Conservation (phyloP, 2,797 vertebrate genomes). For the Smutsia temminckii region DNA sequence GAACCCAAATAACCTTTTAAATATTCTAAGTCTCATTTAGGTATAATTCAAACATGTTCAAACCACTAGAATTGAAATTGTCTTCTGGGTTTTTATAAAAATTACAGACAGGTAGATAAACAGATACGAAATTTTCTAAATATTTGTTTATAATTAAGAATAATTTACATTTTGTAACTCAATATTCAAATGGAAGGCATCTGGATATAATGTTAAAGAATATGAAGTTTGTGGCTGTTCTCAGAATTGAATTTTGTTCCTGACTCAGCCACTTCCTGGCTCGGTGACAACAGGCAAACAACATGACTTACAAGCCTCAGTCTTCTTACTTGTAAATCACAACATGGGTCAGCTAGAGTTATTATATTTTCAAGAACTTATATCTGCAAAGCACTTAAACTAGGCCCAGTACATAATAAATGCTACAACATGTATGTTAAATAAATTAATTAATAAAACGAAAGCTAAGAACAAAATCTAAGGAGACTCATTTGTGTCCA, state of each 20-base stretch:
- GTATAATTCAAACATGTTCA: neutral
- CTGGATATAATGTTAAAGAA: neutral
- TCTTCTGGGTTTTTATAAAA: neutral
- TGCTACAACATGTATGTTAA: neutral
- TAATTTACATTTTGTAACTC: neutral
- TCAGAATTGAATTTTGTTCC: neutral
- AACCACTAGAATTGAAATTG: constrained; percentile 5
- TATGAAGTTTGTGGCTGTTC: neutral
- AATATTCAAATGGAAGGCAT: neutral
- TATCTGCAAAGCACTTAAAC: neutral
- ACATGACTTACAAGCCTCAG: neutral
- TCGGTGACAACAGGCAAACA: neutral
- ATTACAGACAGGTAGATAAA: neutral
- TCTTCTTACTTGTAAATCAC: neutral
- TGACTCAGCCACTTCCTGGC: neutral
- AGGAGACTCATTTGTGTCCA: neutral
- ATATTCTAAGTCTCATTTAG: neutral
- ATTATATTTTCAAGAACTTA: neutral
- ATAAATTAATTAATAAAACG: neutral
- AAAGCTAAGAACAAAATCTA: neutral
- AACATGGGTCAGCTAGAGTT: neutral
- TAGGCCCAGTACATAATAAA: neutral
- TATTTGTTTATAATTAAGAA: neutral
- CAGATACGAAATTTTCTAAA: neutral
- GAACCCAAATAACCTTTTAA: constrained; percentile 8